These are phyloP conservation scores for Laupala kohalensis DNA, from an alignment of 1,140 invertebrate species.

Conservation along the genomic window DNA sequence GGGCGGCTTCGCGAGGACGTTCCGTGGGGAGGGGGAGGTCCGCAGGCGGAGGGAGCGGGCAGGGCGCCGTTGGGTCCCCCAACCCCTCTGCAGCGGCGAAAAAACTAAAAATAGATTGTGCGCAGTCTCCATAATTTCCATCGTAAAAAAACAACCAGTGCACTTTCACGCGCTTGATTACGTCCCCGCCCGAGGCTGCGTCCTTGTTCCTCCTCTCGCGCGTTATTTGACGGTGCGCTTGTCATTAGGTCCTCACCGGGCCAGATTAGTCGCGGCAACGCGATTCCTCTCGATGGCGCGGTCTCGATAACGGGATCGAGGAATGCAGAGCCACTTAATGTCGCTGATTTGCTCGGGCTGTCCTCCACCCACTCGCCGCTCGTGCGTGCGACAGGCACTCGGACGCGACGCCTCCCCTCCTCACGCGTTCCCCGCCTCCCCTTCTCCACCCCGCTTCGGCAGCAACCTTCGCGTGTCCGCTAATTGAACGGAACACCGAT, in stretches of 20 bases:
- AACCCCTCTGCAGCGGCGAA: background rate
- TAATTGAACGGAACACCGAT: background rate
- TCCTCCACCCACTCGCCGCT: too few relatives aligned
- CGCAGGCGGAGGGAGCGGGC: too few relatives aligned
- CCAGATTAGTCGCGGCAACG: background rate
- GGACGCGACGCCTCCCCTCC: background rate
- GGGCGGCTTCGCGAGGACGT: background rate
- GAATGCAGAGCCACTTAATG: background rate
- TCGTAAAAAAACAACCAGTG: background rate
- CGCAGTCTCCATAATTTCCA: background rate
- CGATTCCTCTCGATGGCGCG: background rate
- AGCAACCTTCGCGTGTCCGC: background rate
- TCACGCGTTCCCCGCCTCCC: background rate
- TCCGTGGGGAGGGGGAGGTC: too few relatives aligned
- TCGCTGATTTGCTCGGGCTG: background rate
- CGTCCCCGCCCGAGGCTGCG: background rate
- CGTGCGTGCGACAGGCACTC: too few relatives aligned
- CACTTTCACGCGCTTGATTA: background rate
- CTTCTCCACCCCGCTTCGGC: background rate
- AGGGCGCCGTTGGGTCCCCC: background rate
- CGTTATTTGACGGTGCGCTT: background rate
- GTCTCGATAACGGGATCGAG: background rate
- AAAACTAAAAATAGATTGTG: background rate
- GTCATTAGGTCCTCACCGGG: background rate
- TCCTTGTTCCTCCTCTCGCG: background rate